Evolutionary conservation across 2,888 invertebrate genomes (phyloP).

Genomic region (Lissocephala sabroskyi): DNA sequence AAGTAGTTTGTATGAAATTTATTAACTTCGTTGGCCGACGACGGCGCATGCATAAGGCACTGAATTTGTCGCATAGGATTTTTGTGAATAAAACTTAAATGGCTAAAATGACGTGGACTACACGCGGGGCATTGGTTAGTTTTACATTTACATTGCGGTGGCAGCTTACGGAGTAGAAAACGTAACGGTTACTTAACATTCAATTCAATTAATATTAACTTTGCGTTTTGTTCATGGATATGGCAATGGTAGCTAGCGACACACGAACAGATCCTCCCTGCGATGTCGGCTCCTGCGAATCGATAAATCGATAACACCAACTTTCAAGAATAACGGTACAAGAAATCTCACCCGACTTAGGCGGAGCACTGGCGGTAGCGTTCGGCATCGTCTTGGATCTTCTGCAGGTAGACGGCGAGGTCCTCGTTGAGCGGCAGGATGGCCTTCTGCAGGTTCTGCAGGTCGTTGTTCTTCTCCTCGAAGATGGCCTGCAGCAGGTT

Average conservation of each 20-base stretch:
- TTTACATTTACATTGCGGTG: constrained; percentile 54
- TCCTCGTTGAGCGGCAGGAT: constrained; percentile 77
- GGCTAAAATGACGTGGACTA: constrained; percentile 35
- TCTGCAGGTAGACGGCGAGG: constrained; percentile 77
- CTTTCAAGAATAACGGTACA: too few relatives aligned
- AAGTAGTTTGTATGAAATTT: constrained; percentile 51
- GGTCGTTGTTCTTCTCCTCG: constrained; percentile 75
- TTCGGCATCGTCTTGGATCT: constrained; percentile 77
- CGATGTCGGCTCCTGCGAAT: too few relatives aligned
- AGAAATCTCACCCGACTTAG: constrained; percentile 16
- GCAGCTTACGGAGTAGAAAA: constrained; percentile 54
- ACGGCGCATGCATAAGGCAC: constrained; percentile 30
- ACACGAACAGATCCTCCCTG: too few relatives aligned
- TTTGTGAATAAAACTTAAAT: constrained; percentile 24
- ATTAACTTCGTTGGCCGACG: constrained; percentile 19
- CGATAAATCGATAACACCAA: too few relatives aligned
- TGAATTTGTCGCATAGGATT: constrained; percentile 20
- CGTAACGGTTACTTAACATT: constrained; percentile 59
- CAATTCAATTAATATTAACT: constrained; percentile 54
- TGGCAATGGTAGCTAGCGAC: constrained; percentile 40
- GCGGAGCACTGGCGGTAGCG: constrained; percentile 76
- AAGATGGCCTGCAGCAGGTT: constrained; percentile 76
- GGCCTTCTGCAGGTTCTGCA: constrained; percentile 76
- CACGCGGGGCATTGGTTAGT: constrained; percentile 23
- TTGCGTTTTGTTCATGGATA: constrained; percentile 54